These are phyloP conservation scores for Staurois parvus DNA, from an alignment of 2,797 vertebrate species.

Conservation along the genomic window DNA sequence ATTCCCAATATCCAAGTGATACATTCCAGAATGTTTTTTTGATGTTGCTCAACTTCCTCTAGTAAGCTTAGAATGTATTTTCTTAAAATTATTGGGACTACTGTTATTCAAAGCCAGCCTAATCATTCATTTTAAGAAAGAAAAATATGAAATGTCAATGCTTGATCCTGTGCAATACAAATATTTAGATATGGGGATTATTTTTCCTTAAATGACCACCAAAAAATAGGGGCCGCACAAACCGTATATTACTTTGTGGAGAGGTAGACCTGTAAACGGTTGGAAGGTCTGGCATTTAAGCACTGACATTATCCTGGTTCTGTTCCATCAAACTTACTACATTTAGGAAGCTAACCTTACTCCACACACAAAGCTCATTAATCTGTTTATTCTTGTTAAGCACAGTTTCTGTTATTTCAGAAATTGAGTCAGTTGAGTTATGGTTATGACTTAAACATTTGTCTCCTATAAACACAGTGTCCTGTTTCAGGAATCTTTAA, in stretches of 20 bases:
- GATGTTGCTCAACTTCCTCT: slow-evolving; percentile 30
- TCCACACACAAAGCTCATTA: background rate
- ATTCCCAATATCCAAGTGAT: slow-evolving; percentile 50
- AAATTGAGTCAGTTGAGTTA: background rate
- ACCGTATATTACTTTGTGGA: background rate
- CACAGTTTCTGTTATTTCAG: background rate
- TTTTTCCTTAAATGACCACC: slow-evolving; percentile 13
- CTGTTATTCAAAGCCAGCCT: slow-evolving; percentile 23
- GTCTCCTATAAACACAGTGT: no score
- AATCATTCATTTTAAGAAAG: slow-evolving; percentile 30
- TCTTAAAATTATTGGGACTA: slow-evolving; percentile 39
- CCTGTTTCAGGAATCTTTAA: no score
- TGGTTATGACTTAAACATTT: background rate
- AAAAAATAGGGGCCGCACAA: background rate
- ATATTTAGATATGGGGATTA: slow-evolving; percentile 6
- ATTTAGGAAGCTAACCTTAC: background rate
- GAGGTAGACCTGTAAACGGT: background rate
- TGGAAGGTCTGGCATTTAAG: background rate
- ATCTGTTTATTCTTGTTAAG: background rate
- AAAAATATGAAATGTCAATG: slow-evolving; percentile 29
- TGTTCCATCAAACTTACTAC: background rate
- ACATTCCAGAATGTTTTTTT: slow-evolving; percentile 41
- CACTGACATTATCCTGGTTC: background rate
- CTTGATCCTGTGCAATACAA: slow-evolving; percentile 4
- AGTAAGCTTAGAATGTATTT: slow-evolving; percentile 24